Evolutionary conservation across 2,888 invertebrate genomes (phyloP).

Genomic region (Tubulanus polymorphus): DNA sequence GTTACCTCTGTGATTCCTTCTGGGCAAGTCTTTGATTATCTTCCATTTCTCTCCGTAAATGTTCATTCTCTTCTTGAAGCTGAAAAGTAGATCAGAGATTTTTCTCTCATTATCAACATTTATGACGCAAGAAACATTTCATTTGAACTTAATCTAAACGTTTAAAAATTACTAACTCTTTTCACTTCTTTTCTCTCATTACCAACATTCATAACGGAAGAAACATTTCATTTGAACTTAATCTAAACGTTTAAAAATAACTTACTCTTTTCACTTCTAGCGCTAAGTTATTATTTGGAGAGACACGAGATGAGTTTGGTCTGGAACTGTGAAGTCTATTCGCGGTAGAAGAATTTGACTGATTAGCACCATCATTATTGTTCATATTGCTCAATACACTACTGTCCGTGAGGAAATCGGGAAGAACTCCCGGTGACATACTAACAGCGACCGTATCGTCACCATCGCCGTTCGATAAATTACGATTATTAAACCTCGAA

Average conservation of each 20-base stretch:
- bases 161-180: no score
- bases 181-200: no score
- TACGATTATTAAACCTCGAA: neutral
- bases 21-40: constrained; percentile 23
- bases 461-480: neutral
- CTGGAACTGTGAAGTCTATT: no score
- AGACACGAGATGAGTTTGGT: neutral
- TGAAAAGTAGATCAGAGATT: constrained; percentile 16
- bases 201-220: no score
- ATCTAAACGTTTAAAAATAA: neutral
- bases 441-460: constrained; percentile 2
- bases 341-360: no score
- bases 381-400: constrained; percentile 8
- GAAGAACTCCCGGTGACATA: constrained; percentile 24
- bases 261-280: constrained; percentile 23
- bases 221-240: neutral
- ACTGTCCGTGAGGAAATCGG: constrained; percentile 44
- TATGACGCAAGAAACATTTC: no score
- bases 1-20: constrained; percentile 26
- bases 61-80: constrained; percentile 30
- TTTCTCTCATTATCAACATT: no score
- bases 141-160: neutral
- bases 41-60: constrained; percentile 25
- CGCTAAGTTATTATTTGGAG: constrained; percentile 21
- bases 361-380: neutral